Evolutionary conservation across 2,113 vertebrate genomes (phyloP), one percentile per base, ranked within the genome.

Genomic region (Etheostoma cragini): DNA sequence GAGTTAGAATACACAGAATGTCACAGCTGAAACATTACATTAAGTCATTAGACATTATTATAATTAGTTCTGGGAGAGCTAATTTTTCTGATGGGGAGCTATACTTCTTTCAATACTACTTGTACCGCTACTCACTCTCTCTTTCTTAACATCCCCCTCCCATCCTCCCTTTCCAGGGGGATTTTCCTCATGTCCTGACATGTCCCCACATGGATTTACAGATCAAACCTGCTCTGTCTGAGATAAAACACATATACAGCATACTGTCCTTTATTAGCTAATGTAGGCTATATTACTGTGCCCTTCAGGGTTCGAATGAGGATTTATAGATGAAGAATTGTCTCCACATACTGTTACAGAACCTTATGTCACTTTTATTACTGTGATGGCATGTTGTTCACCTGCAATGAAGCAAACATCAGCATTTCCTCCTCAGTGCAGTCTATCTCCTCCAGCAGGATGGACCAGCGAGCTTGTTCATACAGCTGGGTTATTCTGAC

Each of bases 401-500:
- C 98, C 96, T 99, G 98, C 11, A 99, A 84, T 0, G 98, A 98
- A 7, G 98, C 98, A 3, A 99, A 99, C 95, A 99, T 98, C 77
- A 99, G 83, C 97, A 99, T 98, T 82, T 99, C 98, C 69, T 99
- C 98, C 47, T 99, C 98, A 0, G 98, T 99, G 92, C 98, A 99
- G 56, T 99, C 98, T 0, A 99, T 98, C 84, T 99, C 98, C 91
- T 99, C 98, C 79, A 98, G 78, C 53, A 99, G 93, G 92, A 99
- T 96, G 87, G 96, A 88, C 98, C 98, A 99, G 16, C 97, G 96
- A 1, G 97, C 98, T 91, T 99, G 98, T 69, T 99, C 98, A 0
- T 99, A 99, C 14, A 99, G 94, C 77, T 99, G 98, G 33, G 98
- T 99, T 93, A 99, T 99, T 66, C 98, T 94, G 66, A 99, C 96